Percentiles rank a stretch among this genome's conserved stretches.
phyloP scores from a whole-genome alignment of 2,113 vertebrate species.

The Carassius auratus region DNA sequence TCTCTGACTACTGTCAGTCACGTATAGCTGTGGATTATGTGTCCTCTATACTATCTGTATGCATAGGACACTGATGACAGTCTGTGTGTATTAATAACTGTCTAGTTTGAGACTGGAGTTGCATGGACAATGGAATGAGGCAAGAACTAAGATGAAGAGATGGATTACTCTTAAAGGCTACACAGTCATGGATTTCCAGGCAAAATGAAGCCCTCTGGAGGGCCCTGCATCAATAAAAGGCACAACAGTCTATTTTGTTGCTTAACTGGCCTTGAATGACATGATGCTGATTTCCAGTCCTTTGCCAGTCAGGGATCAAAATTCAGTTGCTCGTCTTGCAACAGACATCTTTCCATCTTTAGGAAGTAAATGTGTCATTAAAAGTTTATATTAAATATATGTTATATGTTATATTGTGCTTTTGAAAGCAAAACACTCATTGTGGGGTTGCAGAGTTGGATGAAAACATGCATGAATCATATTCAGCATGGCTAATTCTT shows the following conservation, averaged over 20 bases:
- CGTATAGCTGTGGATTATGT: not conserved
- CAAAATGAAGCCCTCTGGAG: not conserved
- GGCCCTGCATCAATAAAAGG: not conserved
- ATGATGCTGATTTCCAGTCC: not conserved
- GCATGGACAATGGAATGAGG: conserved; percentile 11
- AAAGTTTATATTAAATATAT: not conserved
- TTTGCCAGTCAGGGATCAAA: not conserved
- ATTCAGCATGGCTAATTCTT: not conserved
- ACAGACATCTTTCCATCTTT: not conserved
- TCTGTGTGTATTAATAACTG: conserved; percentile 14
- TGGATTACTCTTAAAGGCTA: not conserved
- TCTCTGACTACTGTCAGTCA: not conserved
- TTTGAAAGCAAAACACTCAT: not conserved
- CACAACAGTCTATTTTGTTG: not conserved
- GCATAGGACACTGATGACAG: not conserved
- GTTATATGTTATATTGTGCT: not conserved
- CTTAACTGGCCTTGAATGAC: not conserved
- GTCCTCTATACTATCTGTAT: not conserved
- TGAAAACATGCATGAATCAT: too few relatives aligned
- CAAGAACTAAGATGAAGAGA: not conserved
- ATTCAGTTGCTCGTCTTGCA: not conserved
- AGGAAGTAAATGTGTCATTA: not conserved
- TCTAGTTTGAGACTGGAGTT: not conserved
- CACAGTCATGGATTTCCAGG: not conserved
- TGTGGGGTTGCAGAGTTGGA: not conserved